phyloP scores from a whole-genome alignment of 2,888 invertebrate species.

The Drosophila neotestacea region DNA sequence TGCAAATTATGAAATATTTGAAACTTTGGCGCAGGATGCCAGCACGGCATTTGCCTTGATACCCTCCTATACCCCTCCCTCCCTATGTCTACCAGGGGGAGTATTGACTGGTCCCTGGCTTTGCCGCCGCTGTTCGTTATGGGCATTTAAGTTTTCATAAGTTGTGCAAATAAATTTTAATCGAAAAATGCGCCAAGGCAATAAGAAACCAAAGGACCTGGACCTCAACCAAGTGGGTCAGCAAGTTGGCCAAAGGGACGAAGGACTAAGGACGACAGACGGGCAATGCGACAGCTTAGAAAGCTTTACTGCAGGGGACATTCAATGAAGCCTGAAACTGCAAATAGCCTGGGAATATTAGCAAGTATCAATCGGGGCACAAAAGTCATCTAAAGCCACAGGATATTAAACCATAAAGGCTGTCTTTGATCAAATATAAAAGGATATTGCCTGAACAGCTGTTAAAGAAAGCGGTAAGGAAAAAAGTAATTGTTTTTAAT shows the following conservation, averaged over 20 bases:
- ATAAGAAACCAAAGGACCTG: constrained; percentile 42
- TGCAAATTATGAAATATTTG: constrained; percentile 80
- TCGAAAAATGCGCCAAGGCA: constrained; percentile 76
- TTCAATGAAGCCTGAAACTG: constrained; percentile 48
- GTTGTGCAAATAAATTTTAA: constrained; percentile 79
- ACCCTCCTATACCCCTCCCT: background rate
- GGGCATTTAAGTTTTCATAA: constrained; percentile 79
- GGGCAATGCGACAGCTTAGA: constrained; percentile 41
- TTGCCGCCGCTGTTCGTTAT: constrained; percentile 65
- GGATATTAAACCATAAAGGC: constrained; percentile 10
- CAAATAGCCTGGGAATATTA: constrained; percentile 33
- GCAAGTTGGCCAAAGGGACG: background rate
- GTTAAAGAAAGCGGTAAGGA: background rate
- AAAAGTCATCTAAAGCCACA: constrained; percentile 4
- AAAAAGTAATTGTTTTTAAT: no score
- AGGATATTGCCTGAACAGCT: background rate
- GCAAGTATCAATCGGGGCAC: constrained; percentile 29
- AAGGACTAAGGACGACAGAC: background rate
- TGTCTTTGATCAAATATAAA: background rate
- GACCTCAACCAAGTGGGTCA: background rate
- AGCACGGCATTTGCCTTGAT: constrained; percentile 23
- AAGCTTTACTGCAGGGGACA: constrained; percentile 13
- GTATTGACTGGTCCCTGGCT: background rate
- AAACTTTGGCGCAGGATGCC: constrained; percentile 56
- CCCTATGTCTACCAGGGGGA: background rate